Evolutionary conservation across 2,797 vertebrate species (phyloP).

Genomic region (Mormyrus proboscirostris): DNA sequence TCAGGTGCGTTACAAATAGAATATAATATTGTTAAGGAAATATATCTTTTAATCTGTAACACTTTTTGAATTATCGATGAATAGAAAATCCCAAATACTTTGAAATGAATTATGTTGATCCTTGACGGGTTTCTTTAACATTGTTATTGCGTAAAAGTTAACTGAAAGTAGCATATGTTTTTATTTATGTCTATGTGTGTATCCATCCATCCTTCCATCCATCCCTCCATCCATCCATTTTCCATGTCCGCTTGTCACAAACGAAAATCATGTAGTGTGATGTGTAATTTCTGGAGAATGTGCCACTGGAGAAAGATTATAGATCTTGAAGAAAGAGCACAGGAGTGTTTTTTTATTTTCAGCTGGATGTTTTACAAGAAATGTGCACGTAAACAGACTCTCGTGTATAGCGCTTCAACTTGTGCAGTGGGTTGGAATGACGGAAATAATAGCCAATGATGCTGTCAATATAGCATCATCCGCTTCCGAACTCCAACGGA

Average conservation of each 20-base stretch:
- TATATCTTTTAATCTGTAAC: neutral
- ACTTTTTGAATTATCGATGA: neutral
- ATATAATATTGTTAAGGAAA: neutral
- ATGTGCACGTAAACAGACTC: conserved; percentile 4
- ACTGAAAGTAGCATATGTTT: neutral
- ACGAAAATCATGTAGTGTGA: neutral
- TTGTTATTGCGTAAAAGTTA: neutral
- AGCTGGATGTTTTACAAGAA: conserved; percentile 28
- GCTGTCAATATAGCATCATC: conserved; percentile 52
- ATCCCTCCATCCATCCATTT: neutral
- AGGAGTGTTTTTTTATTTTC: neutral
- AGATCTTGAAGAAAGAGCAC: neutral
- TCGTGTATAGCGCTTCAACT: conserved; percentile 28
- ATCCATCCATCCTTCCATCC: neutral
- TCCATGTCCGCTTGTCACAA: neutral
- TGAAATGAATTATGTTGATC: neutral
- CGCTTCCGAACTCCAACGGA: conserved; percentile 29
- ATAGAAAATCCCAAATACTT: neutral
- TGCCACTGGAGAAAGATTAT: neutral
- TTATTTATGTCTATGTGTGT: neutral
- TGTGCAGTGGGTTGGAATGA: conserved; percentile 61
- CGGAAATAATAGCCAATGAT: conserved; percentile 44
- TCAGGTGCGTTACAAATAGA: neutral
- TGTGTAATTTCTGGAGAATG: neutral
- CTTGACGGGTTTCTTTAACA: neutral